Evolutionary conservation across 1,140 invertebrate genomes (phyloP), one percentile per base, ranked within the genome.

Genomic region (Euwallacea fornicatus): DNA sequence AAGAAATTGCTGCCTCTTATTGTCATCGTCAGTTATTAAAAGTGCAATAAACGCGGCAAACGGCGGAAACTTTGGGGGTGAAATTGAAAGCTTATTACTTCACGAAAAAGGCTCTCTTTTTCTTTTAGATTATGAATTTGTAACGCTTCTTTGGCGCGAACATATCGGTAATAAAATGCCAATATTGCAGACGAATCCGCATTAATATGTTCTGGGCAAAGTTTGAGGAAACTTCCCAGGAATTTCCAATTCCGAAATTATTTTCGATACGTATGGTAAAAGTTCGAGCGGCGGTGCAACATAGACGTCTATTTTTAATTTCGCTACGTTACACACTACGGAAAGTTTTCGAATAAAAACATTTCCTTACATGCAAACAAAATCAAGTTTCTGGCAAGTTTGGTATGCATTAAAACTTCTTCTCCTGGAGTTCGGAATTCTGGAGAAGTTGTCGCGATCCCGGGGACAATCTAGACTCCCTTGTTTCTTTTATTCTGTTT

Each of bases 321-420:
- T 59, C 66, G 66, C 55, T 68, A 59, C 66, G 64, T 66, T 66
- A 66, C 64, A 66, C 64, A 66, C 50, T 13, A 55, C 43, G 50
- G 15, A 68, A 68, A 68, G 55, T 68, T 68, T 68, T 68, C 66
- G 42, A 68, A 68, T 68, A 68, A 68, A 68, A 68, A 68, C 55
- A 60, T 59, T 68, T 68, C 55, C 66, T 68, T 68, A 68, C 66
- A 68, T 68, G 66, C 66, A 68, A 68, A 68, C 55, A 68, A 68
- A 68, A 68, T 68, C 54, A 59, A 60, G 56, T 68, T 68, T 13
- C 43, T 21, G 41, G 13, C 15, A 59, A 68, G 55, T 68, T 68
- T 59, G 11, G 66, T 53, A 68, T 68, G 66, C 66, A 68, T 59
- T 59, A 68, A 68, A 68, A 60, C 15, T 68, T 47, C 21, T 33